Percentiles rank a stretch among this genome's conserved stretches.
Evolutionary conservation across 2,888 invertebrate species (phyloP).

Genomic region (Scaptomyza reducta): DNA sequence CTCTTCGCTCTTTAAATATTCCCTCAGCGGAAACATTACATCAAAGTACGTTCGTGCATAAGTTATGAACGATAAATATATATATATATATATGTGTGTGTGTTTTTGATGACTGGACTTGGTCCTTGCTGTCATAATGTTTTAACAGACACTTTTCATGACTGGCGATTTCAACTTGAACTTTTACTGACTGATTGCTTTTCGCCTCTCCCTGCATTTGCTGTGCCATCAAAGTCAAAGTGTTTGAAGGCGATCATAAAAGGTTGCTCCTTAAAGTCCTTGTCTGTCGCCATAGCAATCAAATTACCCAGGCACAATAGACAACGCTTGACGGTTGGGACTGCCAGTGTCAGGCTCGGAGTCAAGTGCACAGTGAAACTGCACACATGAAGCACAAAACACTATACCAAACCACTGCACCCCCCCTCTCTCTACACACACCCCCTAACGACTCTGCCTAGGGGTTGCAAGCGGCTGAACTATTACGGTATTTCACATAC

Average conservation of each 20-base stretch:
- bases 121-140: constrained; percentile 64
- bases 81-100: constrained; percentile 1
- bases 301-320: constrained; percentile 46
- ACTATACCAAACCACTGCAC: not conserved
- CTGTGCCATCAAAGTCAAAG: constrained; percentile 38
- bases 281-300: constrained; percentile 44
- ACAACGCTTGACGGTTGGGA: constrained; percentile 37
- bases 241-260: constrained; percentile 52
- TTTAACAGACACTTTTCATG: constrained; percentile 70
- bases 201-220: not conserved
- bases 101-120: constrained; percentile 25
- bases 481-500: constrained; percentile 49
- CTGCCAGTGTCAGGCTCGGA: constrained; percentile 51
- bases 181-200: constrained; percentile 57
- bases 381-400: constrained; percentile 32
- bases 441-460: not conserved
- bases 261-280: constrained; percentile 40
- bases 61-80: constrained; percentile 8
- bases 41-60: constrained; percentile 34
- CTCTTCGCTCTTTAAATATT: constrained; percentile 62
- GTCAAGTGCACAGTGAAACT: constrained; percentile 43
- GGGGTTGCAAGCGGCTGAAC: constrained; percentile 55
- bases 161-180: constrained; percentile 41
- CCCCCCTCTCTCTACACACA: not conserved
- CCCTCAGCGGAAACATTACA: constrained; percentile 56